A percentile compares a stretch with the other conserved stretches of the same genome.
Conservation (phyloP, 2,888 invertebrate genomes). For the Pelosia muscerda region DNA sequence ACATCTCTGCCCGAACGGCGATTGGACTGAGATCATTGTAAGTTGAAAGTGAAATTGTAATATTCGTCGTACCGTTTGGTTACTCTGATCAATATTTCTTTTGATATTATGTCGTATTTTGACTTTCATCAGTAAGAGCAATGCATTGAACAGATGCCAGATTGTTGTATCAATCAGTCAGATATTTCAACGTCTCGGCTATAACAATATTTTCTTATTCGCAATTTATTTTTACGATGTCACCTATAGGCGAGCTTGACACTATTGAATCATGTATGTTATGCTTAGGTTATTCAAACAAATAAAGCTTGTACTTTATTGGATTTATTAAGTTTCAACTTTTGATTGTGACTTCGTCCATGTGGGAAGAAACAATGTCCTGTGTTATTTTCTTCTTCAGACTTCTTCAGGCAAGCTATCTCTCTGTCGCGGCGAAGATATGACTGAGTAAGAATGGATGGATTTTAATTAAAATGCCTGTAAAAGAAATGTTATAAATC, state of each 20-base stretch:
- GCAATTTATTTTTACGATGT: slow-evolving; percentile 73
- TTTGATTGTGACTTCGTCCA: background rate
- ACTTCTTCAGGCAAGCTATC: too few species aligned
- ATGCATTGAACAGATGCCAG: slow-evolving; percentile 71
- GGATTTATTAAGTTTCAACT: background rate
- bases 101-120: slow-evolving; percentile 59
- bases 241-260: slow-evolving; percentile 58
- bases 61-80: slow-evolving; percentile 36
- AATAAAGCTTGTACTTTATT: background rate
- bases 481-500: too few species aligned
- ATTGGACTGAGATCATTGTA: slow-evolving; percentile 30
- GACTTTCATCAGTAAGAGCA: slow-evolving; percentile 77
- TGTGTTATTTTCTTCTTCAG: too few species aligned
- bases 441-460: too few species aligned
- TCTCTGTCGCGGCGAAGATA: too few species aligned
- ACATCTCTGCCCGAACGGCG: background rate
- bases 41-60: slow-evolving; percentile 29
- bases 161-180: slow-evolving; percentile 74
- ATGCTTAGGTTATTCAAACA: slow-evolving; percentile 44
- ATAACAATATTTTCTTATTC: slow-evolving; percentile 64
- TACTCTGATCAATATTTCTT: slow-evolving; percentile 46
- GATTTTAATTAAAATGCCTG: too few species aligned
- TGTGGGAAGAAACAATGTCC: too few species aligned
- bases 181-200: slow-evolving; percentile 64
- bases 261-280: slow-evolving; percentile 71